Conservation (phyloP, 2,888 invertebrate genomes). For the Melangyna quadrimaculata region DNA sequence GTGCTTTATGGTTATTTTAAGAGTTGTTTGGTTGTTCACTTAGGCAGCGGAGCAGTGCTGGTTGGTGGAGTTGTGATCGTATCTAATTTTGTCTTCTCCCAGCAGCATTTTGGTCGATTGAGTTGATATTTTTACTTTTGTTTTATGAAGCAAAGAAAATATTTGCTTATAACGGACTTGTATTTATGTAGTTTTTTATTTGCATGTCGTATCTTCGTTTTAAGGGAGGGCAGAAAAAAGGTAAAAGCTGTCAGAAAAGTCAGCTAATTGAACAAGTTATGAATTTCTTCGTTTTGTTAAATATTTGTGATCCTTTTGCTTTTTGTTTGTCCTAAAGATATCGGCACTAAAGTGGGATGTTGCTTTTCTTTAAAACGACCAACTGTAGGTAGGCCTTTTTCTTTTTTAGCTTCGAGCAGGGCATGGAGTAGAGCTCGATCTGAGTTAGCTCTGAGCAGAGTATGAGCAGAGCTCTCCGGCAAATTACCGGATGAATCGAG, state of each 20-base stretch:
- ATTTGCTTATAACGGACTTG: conserved; percentile 16
- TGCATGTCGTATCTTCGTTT: background rate
- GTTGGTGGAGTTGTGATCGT: conserved; percentile 1
- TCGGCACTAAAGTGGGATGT: no score
- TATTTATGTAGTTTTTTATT: background rate
- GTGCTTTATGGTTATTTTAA: conserved; percentile 65
- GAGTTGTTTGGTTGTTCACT: conserved; percentile 54
- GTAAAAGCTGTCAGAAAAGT: background rate
- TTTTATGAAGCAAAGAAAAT: conserved; percentile 14
- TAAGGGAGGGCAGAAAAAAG: background rate
- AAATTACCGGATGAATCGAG: no score
- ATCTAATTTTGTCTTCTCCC: background rate
- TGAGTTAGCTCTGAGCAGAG: no score
- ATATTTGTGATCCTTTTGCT: no score
- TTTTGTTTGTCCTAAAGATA: no score
- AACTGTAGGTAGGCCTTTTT: no score
- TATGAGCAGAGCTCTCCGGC: no score
- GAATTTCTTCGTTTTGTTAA: no score
- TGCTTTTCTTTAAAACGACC: no score
- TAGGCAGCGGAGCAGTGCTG: background rate
- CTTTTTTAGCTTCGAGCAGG: no score
- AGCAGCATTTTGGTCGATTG: background rate
- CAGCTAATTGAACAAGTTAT: background rate
- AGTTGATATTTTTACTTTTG: background rate
- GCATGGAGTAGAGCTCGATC: no score